A percentile compares a stretch with the other conserved stretches of the same genome.
These are phyloP conservation scores for Homarus americanus DNA, from an alignment of 1,140 invertebrate species.

Conservation along the genomic window DNA sequence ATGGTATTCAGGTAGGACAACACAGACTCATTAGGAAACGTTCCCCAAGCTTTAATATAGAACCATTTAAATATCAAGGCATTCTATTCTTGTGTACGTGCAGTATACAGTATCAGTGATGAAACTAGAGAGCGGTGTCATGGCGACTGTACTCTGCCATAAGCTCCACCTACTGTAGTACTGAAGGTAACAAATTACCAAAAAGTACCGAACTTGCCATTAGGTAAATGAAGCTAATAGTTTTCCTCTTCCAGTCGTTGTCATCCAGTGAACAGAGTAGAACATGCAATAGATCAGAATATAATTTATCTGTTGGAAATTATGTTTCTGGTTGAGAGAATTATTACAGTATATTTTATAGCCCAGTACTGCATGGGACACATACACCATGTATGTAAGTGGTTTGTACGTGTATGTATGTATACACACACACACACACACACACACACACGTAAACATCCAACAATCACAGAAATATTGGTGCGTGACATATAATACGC, in stretches of 20 bases:
- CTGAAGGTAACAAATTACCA: not conserved
- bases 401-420: not conserved
- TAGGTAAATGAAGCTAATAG: not conserved
- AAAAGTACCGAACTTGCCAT: not conserved
- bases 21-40: not conserved
- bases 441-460: not conserved
- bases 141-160: no score
- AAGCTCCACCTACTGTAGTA: no score
- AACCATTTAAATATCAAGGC: not conserved
- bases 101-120: no score
- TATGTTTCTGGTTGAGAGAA: not conserved
- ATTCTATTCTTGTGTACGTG: not conserved
- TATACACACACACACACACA: not conserved
- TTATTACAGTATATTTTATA: not conserved
- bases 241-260: not conserved
- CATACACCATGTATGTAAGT: not conserved
- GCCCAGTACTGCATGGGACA: not conserved
- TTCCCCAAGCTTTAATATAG: not conserved
- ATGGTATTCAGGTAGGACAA: no score
- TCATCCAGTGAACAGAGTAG: not conserved
- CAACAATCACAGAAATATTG: not conserved
- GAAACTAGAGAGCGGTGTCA: no score
- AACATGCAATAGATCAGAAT: not conserved
- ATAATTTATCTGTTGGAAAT: not conserved
- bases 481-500: no score